phyloP scores from a whole-genome alignment of 2,888 invertebrate genomes.

The Oxycera nigricornis region DNA sequence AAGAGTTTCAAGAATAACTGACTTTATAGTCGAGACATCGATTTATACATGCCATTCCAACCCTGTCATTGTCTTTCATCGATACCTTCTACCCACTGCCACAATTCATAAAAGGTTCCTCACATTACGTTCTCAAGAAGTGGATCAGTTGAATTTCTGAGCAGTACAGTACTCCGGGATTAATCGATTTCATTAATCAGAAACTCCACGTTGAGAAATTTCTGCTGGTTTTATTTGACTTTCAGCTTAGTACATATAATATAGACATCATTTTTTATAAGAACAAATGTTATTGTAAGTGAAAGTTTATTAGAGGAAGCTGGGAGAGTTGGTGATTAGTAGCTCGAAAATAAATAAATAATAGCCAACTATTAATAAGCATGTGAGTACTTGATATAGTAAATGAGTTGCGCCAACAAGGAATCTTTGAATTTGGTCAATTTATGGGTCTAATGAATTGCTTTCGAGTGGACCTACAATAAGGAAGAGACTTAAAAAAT shows the following conservation, averaged over 20 bases:
- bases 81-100: neutral
- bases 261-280: conserved; percentile 15
- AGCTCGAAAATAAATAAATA: neutral
- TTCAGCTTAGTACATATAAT: neutral
- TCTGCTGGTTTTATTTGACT: conserved; percentile 24
- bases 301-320: conserved; percentile 14
- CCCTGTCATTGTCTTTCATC: no score
- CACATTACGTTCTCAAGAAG: conserved; percentile 4
- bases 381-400: no score
- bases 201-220: conserved; percentile 8
- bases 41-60: no score
- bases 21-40: no score
- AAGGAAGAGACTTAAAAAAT: no score
- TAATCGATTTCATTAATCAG: conserved; percentile 36
- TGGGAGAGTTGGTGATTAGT: neutral
- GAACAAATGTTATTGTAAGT: conserved; percentile 29
- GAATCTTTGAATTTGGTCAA: no score
- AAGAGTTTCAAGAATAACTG: no score
- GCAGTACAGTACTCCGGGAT: conserved; percentile 20
- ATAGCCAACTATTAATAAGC: neutral
- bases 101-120: neutral
- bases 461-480: no score
- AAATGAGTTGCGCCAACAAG: no score
- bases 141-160: conserved; percentile 23
- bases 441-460: no score